These are phyloP conservation scores for Mesocricetus auratus DNA, from an alignment of 2,113 vertebrate genomes.

Conservation along the genomic window DNA sequence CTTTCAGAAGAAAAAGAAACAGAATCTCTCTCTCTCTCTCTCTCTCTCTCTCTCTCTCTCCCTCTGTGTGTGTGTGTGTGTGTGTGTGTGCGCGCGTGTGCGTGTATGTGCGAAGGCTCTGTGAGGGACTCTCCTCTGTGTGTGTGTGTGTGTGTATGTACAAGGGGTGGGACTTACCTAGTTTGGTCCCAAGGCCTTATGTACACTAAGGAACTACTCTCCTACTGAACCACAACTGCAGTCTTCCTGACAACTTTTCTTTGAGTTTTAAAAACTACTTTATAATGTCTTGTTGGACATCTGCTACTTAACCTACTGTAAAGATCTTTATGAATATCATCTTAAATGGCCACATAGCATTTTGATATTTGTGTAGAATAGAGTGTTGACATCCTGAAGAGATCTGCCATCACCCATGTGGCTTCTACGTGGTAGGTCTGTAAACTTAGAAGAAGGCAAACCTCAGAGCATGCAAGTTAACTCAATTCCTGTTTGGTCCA, in stretches of 20 bases:
- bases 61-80: not conserved
- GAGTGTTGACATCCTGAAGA: not conserved
- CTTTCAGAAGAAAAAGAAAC: not conserved
- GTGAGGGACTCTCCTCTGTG: not conserved
- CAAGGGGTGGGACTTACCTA: not conserved
- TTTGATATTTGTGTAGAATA: not conserved
- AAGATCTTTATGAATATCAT: conserved; percentile 21
- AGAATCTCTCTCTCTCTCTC: not conserved
- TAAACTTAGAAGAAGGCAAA: not conserved
- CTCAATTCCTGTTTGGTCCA: not conserved
- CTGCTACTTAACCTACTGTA: not conserved
- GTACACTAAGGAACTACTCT: not conserved
- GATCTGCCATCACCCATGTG: not conserved
- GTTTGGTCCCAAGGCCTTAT: not conserved
- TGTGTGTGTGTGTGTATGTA: not conserved
- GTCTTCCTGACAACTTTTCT: not conserved
- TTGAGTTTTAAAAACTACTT: not conserved
- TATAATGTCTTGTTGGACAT: not conserved
- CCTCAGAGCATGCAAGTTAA: not conserved
- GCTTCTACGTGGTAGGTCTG: not conserved
- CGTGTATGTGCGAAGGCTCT: no score
- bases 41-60: no score
- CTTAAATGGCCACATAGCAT: not conserved
- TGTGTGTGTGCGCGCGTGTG: not conserved
- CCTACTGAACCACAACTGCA: no score